Percentiles rank a stretch among this genome's conserved stretches.
Conservation (phyloP, 2,797 vertebrate genomes). For the Adrianichthys oophorus region DNA sequence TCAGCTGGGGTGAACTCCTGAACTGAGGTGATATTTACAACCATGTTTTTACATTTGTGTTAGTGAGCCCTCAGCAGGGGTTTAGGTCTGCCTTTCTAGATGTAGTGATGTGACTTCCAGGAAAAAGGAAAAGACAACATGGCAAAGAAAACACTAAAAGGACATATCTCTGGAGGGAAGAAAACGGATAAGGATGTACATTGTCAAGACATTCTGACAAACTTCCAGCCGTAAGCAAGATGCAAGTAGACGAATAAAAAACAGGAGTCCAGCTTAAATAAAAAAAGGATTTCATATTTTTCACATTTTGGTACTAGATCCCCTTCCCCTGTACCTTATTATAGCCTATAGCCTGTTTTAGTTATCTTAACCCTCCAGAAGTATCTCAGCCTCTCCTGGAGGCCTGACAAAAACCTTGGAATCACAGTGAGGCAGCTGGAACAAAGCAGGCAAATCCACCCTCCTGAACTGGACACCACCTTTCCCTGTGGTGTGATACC, state of each 20-base stretch:
- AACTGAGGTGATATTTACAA: not conserved
- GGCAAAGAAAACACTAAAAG: not conserved
- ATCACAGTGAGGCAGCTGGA: conserved; percentile 26
- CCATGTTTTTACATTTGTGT: too few species aligned
- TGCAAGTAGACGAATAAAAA: not conserved
- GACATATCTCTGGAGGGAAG: not conserved
- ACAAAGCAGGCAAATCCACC: conserved; percentile 19
- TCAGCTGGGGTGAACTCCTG: too few species aligned
- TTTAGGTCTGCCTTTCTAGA: not conserved
- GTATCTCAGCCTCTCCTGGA: conserved; percentile 45
- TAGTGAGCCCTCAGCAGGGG: too few species aligned
- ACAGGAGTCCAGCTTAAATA: too few species aligned
- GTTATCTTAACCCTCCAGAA: conserved; percentile 32
- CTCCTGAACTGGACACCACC: conserved; percentile 52
- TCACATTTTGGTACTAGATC: conserved; percentile 2
- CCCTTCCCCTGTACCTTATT: conserved; percentile 24
- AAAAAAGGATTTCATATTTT: not conserved
- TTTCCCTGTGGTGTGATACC: conserved; percentile 33
- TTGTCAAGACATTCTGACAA: not conserved
- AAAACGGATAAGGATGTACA: not conserved
- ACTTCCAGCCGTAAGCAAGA: conserved; percentile 9
- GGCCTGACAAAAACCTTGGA: conserved; percentile 27
- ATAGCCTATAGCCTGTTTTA: conserved; percentile 17
- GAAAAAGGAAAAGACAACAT: not conserved
- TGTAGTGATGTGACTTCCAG: not conserved